These are phyloP conservation scores for Pteruthius melanotis DNA, from an alignment of 2,113 vertebrate genomes.

Conservation along the genomic window DNA sequence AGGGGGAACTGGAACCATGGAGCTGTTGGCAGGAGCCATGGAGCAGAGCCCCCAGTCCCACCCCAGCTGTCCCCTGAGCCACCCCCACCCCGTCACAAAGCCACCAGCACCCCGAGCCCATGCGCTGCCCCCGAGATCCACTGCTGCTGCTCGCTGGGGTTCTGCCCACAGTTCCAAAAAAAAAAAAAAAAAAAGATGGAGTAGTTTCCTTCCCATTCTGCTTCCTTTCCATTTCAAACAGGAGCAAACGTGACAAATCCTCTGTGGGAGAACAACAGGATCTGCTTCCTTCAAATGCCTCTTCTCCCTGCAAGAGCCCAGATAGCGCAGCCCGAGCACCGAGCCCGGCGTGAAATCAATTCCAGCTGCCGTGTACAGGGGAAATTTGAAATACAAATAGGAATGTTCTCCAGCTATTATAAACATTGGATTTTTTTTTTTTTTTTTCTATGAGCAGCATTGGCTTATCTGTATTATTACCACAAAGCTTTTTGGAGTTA, in stretches of 20 bases:
- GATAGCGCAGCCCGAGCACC: neutral
- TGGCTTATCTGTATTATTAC: slow-evolving; percentile 15
- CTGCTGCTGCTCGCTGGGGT: accelerated
- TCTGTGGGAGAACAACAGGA: neutral
- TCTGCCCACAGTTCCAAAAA: neutral
- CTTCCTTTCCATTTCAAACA: neutral
- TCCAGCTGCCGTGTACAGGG: neutral
- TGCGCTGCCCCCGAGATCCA: accelerated
- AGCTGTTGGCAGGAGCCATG: too few species aligned
- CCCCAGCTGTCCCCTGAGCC: neutral
- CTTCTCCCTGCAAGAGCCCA: neutral
- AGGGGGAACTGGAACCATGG: too few species aligned
- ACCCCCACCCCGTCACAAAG: neutral
- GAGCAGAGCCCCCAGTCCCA: accelerated
- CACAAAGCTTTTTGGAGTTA: neutral
- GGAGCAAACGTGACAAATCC: neutral
- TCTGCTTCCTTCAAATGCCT: neutral
- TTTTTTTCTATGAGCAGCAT: neutral
- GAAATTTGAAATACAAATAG: slow-evolving; percentile 7
- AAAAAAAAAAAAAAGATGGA: neutral
- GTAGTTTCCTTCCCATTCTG: neutral
- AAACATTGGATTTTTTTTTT: neutral
- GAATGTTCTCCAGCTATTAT: neutral
- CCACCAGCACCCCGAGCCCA: neutral
- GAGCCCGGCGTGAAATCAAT: neutral